Evolutionary conservation across 2,888 invertebrate species (phyloP).

Genomic region (Acleris laterana): DNA sequence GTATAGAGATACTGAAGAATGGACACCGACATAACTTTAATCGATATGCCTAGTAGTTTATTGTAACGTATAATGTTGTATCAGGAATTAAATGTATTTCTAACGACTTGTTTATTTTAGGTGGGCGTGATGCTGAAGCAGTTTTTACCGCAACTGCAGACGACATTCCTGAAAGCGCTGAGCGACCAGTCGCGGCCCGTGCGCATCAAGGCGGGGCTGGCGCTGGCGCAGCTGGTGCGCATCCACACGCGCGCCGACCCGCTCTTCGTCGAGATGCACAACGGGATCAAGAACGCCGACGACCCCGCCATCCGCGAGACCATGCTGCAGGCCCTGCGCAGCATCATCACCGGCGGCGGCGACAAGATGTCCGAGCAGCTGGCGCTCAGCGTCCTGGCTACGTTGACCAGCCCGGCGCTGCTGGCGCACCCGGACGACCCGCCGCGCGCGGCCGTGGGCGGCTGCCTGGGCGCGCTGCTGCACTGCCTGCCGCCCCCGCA

Average conservation of each 20-base stretch:
- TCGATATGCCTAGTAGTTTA: no score
- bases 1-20: no score
- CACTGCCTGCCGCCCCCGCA: constrained; percentile 90
- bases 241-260: constrained; percentile 98
- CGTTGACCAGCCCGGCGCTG: constrained; percentile 85
- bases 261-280: constrained; percentile 96
- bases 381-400: constrained; percentile 88
- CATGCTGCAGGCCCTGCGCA: constrained; percentile 94
- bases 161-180: constrained; percentile 97
- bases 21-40: no score
- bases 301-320: constrained; percentile 96
- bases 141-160: constrained; percentile 98
- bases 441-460: constrained; percentile 92
- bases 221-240: constrained; percentile 93
- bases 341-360: constrained; percentile 92
- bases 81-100: background rate
- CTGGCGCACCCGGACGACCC: constrained; percentile 91
- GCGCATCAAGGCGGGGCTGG: constrained; percentile 94
- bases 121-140: constrained; percentile 98
- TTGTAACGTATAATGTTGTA: no score
- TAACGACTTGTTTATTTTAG: constrained; percentile 63
- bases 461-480: constrained; percentile 94
- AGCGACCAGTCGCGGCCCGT: constrained; percentile 95
- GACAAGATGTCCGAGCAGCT: constrained; percentile 94
- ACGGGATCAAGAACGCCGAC: constrained; percentile 92